Evolutionary conservation across 2,113 vertebrate genomes (phyloP).

Genomic region (Burhinus bistriatus): DNA sequence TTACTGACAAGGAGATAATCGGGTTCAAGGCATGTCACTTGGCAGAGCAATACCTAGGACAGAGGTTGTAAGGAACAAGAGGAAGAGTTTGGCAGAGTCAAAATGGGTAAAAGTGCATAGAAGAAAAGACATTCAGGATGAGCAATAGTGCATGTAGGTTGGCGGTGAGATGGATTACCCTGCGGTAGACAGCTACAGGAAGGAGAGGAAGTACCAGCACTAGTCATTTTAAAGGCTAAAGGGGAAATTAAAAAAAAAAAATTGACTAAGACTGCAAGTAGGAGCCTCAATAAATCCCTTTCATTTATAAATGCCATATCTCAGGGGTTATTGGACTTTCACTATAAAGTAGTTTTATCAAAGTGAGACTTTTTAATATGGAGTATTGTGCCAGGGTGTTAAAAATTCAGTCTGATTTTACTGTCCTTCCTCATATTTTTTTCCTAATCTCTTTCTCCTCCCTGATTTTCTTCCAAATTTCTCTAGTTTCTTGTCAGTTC

Average conservation of each 20-base stretch:
- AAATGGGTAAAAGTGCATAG: neutral
- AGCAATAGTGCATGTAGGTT: rapidly evolving
- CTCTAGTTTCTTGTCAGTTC: neutral
- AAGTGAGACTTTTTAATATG: neutral
- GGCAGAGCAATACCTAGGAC: neutral
- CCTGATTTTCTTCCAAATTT: neutral
- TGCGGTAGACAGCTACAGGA: neutral
- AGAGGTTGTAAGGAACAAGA: neutral
- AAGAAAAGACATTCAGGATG: neutral
- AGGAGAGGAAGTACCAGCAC: neutral
- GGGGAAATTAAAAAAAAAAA: neutral
- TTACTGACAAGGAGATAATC: neutral
- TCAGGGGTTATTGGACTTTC: neutral
- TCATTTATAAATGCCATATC: neutral
- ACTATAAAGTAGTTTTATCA: neutral
- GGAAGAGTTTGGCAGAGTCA: neutral
- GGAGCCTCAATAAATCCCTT: neutral
- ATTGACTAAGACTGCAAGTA: neutral
- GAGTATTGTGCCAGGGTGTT: neutral
- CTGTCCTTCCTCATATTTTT: neutral
- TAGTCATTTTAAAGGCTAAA: neutral
- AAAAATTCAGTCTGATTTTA: neutral
- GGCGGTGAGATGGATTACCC: neutral
- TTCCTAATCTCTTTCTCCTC: neutral
- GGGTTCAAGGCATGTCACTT: neutral